Base-by-base conservation (phyloP, 1,140 invertebrate genomes). In the Cherax destructor region DNA sequence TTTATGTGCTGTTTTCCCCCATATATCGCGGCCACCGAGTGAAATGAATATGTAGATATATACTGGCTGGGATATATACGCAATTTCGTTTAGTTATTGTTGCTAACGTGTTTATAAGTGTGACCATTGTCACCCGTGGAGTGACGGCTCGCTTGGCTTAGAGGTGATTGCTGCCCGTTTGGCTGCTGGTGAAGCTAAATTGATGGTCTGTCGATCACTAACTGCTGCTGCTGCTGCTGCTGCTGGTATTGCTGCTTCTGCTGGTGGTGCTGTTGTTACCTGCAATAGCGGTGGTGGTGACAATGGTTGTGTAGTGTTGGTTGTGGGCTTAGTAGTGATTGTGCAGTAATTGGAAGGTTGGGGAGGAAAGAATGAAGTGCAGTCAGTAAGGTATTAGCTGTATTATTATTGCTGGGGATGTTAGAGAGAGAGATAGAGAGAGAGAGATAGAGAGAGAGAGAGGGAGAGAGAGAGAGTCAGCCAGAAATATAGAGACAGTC, bases 41-140 rank as follows among this genome's bases (percentile, higher is more conserved):
- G 86, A 83, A 88, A 88, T 88, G 86, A 88, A 88, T 88, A 88
- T 88, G 86, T 88, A 88, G 86, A 83, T 88, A 88, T 80, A 83
- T 88, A 88, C 86, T 88, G 86, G 78, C 72, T 81, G 21, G 79
- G 80, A 88, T 88, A 88, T 88, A 88, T 88, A 83, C 78, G 86
- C 78, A 59, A 88, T 88, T 88, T 88, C 81, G 78, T 80, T 88
- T 88, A 88, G 86, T 88, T 88, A 88, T 88, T 88, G 86, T 87
- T 87, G 76, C 85, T 87, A 87, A 87, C 85, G 72, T 49, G 85
- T 87, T 87, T 87, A 87, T 87, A 87, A 87, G 85, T 74, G 74
- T 59, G 24, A 7, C 61, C 85, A 77, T 87, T 87, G 85, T 87
- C 85, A 77, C 85, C 85, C 74, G 47, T 49, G 77, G 74, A 61